phyloP scores from a whole-genome alignment of 2,888 invertebrate species.

The Chymomyza procnemis region DNA sequence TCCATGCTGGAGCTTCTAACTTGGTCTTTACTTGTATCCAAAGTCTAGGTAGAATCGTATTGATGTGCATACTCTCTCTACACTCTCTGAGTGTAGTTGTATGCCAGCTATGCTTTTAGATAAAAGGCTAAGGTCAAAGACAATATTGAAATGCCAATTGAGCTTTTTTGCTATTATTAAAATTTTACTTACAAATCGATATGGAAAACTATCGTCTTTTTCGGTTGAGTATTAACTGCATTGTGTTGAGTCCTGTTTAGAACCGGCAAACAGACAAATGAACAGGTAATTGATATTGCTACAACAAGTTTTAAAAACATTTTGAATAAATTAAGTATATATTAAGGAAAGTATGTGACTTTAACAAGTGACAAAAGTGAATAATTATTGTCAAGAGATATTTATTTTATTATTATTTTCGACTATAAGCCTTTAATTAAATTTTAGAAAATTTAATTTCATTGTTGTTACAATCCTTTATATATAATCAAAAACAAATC shows the following conservation, averaged over 20 bases:
- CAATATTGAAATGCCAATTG: conserved; percentile 73
- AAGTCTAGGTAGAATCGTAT: conserved; percentile 37
- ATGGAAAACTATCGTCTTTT: conserved; percentile 3
- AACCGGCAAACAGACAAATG: conserved; percentile 23
- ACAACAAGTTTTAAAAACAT: not conserved
- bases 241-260: conserved; percentile 15
- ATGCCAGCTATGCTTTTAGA: conserved; percentile 36
- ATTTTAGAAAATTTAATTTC: no score
- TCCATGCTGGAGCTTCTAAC: conserved; percentile 12
- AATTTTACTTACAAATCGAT: conserved; percentile 40
- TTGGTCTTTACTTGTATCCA: conserved; percentile 18
- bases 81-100: not conserved
- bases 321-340: conserved; percentile 5
- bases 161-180: conserved; percentile 66
- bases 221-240: conserved; percentile 12
- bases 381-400: no score
- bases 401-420: no score
- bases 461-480: no score
- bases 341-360: no score
- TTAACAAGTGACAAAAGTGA: conserved; percentile 11
- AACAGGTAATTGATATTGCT: conserved; percentile 23
- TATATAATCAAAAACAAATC: no score
- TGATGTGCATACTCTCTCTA: conserved; percentile 31
- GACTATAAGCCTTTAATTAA: no score
- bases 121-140: conserved; percentile 72